Base-by-base conservation (phyloP, 2,113 vertebrate genomes). In the Tetrax tetrax region DNA sequence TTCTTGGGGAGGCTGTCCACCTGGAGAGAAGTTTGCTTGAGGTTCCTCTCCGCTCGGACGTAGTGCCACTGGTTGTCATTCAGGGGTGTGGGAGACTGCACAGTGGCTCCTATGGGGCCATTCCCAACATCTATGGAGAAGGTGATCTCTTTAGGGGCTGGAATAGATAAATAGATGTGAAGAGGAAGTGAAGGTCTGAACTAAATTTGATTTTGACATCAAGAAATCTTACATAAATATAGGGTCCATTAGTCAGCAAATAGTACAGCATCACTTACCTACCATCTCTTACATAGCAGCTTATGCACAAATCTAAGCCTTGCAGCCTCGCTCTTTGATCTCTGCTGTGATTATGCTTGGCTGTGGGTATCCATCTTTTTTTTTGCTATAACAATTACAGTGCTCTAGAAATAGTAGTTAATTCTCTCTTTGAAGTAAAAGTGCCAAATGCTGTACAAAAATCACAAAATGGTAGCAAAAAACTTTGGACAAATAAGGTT, bases 31-130 rank as follows among this genome's bases (percentile, higher is more conserved):
- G 98, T 99, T 94, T 99, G 98, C 95, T 99, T 99, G 92, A 99
- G 98, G 83, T 99, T 99, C 43, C 99, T 98, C 96, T 99, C 99
- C 0, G 98, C 99, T 91, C 92, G 97, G 37, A 99, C 71, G 1
- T 98, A 99, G 97, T 99, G 99, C 99, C 99, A 99, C 88, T 99
- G 99, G 63, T 99, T 98, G 97, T 99, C 99, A 75, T 99, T 99
- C 96, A 99, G 96, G 16, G 98, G 93, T 25, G 98, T 94, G 48
- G 98, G 98, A 87, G 99, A 99, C 83, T 98, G 98, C 12, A 99
- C 98, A 0, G 97, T 96, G 57, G 99, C 97, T 59, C 98, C 97
- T 27, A 97, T 91, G 12, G 99, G 99, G n/a, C 99, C 99, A 21
- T 99, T 99, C 22, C 99, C 99, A 12, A 98, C 99, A 28, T 99